phyloP scores from a whole-genome alignment of 2,888 invertebrate species.

The Carcina quercana region DNA sequence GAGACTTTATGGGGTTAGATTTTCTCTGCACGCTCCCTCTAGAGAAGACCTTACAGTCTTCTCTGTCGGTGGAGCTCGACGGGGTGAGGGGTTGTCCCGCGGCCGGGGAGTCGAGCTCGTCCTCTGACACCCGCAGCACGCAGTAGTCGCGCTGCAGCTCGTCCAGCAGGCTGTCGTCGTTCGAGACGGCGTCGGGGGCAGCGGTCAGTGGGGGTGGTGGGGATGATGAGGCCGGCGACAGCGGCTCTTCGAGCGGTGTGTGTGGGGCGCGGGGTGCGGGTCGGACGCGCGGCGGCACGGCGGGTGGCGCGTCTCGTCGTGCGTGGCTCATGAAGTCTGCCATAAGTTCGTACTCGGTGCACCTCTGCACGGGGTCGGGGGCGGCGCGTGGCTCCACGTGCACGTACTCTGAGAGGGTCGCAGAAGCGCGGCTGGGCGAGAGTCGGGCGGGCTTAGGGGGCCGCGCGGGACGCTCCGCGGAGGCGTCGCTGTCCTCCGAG shows the following conservation, averaged over 20 bases:
- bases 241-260: conserved; percentile 47
- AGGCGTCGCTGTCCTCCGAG: conserved; percentile 52
- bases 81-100: conserved; percentile 14
- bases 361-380: conserved; percentile 26
- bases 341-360: conserved; percentile 63
- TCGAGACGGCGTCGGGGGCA: conserved; percentile 32
- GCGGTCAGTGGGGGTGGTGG: conserved; percentile 38
- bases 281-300: conserved; percentile 41
- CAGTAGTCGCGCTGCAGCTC: conserved; percentile 59
- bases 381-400: conserved; percentile 23
- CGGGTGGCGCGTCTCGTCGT: conserved; percentile 29
- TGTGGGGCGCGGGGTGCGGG: conserved; percentile 26
- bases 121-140: conserved; percentile 58
- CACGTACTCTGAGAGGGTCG: conserved; percentile 40
- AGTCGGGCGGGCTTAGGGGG: conserved; percentile 36
- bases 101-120: conserved; percentile 15
- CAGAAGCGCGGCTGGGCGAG: conserved; percentile 27
- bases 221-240: conserved; percentile 28
- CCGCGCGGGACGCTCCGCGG: conserved; percentile 49
- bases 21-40: conserved; percentile 58
- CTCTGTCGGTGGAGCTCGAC: conserved; percentile 23
- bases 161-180: conserved; percentile 61
- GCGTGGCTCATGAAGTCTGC: conserved; percentile 51
- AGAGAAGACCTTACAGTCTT: conserved; percentile 48
- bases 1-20: conserved; percentile 60